Base-by-base conservation (phyloP, 2,888 invertebrate species). In the Rhodophaea formosa region DNA sequence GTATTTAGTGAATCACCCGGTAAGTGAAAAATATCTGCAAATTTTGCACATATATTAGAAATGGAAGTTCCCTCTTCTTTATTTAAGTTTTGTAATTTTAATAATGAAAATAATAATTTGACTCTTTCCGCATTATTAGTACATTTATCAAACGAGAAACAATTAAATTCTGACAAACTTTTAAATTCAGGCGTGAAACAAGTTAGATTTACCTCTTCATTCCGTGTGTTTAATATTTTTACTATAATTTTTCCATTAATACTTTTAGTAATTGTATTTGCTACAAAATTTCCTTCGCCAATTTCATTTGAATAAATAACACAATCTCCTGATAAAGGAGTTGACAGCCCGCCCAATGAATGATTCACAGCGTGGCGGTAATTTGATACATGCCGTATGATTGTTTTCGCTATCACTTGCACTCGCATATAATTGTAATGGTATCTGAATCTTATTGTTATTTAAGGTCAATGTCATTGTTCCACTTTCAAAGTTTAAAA, bases 11-110 rank as follows among this genome's bases (percentile, higher is more conserved):
- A 52, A 51, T 56, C 56, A 12, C 56, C 56, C n/a, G 46, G 46
- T 14, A 53, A 43, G 44, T 56, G 56, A 51, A 59, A 59, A 15
- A 61, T 56, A 49, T 61, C 53, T 6, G 58, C 43, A 49, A 46
- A 60, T 30, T 58, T 60, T n/a, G 58, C 56, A 53, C 60, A 58
- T 42, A 60, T 53, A 17, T 53, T 44, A 16, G 55, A n/a, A 15
- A 60, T 58, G 32, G 23, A 39, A 16, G 16, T 14, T 32, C 16
- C 3, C 30, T 60, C 57, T 16, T 60, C 57, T 16, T 52, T 45
- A 46, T 57, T 58, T 10, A 58, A 32, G 6, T 60, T 14, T 7
- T 30, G 32, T 42, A 60, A 53, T 14, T 60, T 57, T 46, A 60
- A 15, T 52, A 53, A 14, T 6, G 45, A 46, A 53, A 60, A 56